Conservation (phyloP, 2,797 vertebrate species). For the Acestrorhynchus altus region DNA sequence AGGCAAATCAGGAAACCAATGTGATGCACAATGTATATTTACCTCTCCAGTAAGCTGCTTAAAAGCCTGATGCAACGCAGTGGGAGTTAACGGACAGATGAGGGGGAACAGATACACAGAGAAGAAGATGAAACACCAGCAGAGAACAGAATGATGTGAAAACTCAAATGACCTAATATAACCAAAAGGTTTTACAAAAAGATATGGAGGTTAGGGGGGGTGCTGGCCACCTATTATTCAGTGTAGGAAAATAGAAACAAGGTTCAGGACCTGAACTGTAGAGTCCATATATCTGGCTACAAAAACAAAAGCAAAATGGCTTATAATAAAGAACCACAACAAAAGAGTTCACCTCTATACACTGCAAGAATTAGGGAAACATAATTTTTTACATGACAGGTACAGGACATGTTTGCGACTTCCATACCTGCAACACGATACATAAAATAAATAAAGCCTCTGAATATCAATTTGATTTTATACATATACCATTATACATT, state of each 20-base stretch:
- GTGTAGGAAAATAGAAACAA: not conserved
- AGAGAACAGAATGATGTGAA: slow-evolving; percentile 55
- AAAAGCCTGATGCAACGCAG: slow-evolving; percentile 69
- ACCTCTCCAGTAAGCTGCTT: slow-evolving; percentile 77
- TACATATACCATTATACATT: no score
- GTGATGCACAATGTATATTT: slow-evolving; percentile 64
- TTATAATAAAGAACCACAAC: no score
- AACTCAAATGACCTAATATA: slow-evolving; percentile 40
- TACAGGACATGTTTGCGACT: no score
- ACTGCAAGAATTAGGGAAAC: not conserved
- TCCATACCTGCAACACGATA: no score
- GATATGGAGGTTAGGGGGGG: slow-evolving; percentile 20
- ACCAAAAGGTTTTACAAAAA: slow-evolving; percentile 35
- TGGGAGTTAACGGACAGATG: slow-evolving; percentile 54
- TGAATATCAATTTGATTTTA: no score
- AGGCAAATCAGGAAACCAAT: slow-evolving; percentile 45
- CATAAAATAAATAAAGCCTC: no score
- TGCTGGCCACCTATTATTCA: not conserved
- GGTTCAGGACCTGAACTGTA: no score
- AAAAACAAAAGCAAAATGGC: not conserved
- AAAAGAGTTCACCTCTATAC: not conserved
- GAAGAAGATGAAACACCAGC: slow-evolving; percentile 66
- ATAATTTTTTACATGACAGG: no score
- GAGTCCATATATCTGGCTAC: no score
- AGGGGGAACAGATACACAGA: slow-evolving; percentile 57